Percentiles rank a stretch among this genome's conserved stretches.
These are phyloP conservation scores for Ctena decussata DNA, from an alignment of 2,888 invertebrate species.

Conservation along the genomic window DNA sequence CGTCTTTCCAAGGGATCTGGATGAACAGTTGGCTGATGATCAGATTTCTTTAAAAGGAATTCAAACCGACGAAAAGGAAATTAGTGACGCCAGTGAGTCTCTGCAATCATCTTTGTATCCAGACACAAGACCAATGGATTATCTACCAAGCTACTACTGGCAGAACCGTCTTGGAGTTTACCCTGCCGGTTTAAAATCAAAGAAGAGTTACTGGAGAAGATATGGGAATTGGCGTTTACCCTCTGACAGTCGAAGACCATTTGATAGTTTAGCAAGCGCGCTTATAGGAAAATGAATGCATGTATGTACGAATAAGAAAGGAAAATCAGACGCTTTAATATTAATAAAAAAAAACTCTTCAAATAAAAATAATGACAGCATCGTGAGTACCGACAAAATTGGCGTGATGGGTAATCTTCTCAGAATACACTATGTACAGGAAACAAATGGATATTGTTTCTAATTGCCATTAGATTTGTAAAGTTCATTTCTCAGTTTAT, in stretches of 20 bases:
- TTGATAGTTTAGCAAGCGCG: conserved; percentile 5
- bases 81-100: not conserved
- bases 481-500: no score
- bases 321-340: no score
- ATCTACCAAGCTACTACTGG: not conserved
- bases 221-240: conserved; percentile 3
- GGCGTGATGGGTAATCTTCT: no score
- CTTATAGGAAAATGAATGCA: not conserved
- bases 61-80: not conserved
- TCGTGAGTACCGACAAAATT: no score
- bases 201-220: not conserved
- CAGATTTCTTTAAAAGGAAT: not conserved
- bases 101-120: not conserved
- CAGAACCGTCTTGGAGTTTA: not conserved
- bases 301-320: no score
- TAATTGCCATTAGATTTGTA: no score
- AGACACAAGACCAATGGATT: not conserved
- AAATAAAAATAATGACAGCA: not conserved
- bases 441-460: no score
- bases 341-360: not conserved
- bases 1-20: not conserved
- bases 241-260: conserved; percentile 5
- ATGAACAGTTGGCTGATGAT: not conserved
- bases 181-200: not conserved
- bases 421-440: no score